Evolutionary conservation across 1,140 invertebrate species (phyloP), one percentile per base, ranked within the genome.

Genomic region (Pomacea maculata): DNA sequence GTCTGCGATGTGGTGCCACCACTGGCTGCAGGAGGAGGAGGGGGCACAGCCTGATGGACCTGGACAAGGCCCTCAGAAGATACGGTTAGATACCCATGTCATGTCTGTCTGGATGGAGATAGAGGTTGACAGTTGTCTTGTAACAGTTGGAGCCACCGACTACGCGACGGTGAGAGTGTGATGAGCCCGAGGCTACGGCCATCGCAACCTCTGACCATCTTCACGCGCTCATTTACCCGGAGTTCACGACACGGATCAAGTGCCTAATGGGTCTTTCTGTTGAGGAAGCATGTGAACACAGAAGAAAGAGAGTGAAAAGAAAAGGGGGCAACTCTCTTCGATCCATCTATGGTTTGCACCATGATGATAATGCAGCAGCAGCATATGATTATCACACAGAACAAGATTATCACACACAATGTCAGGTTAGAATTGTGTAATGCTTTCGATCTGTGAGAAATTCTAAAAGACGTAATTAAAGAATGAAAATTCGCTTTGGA

Each of bases 321-420:
- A 34, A 78, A 8, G 80, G 80, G 1, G 84, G 74, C 1, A 80
- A 54, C n/a, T 82, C 82, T 21, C 73, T 85, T 25, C 25, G 68
- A 25, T 71, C 52, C 10, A 68, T 81, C 19, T 72, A 83, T 68
- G 34, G 52, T 45, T 55, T 83, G 52, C 68, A 63, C 70, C 85
- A 91, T 79, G 86, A 91, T 77, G 85, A 84, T n/a, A 83, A 88
- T 71, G 89, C 90, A 75, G 88, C 34, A 6, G 67, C 29, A 71
- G 63, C 76, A 55, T 70, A 57, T 17, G 55, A 68, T 8, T 25
- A 25, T 25, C 25, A 63, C 63, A 34, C 67, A 67, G 57, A 63
- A 70, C 25, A 64, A 75, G 9, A 68, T 81, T 25, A 74, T 80
- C 14, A 14, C 65, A 17, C 65, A 74, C 65, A 83, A 84, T 64